Base-by-base conservation (phyloP, 2,888 invertebrate species). In the Drosophila subsilvestris region DNA sequence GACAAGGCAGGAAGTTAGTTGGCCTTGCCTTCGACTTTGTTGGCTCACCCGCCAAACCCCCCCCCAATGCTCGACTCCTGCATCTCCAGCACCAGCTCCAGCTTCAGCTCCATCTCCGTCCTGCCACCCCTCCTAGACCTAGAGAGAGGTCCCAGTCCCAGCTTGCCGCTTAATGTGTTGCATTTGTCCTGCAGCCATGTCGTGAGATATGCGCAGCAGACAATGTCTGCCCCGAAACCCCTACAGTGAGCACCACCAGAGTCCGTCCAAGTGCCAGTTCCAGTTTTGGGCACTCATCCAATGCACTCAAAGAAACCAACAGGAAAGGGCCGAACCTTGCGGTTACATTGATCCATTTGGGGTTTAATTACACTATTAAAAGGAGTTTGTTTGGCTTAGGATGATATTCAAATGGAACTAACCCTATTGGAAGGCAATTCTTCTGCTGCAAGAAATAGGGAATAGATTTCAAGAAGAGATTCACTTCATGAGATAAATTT, bases 111-210 rank as follows among this genome's bases (percentile, higher is more conserved):
- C 32, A 32, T 32, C 18, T 51, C 44, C 25, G 18, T 8, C 22
- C 29, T 20, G 43, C 54, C 44, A 49, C 62, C 44, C 62, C 44
- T 43, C 27, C 54, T 22, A 60, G 37, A 37, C 63, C 60, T 45
- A 48, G 55, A 44, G 54, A 55, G 12, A 42, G 48, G 22, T 9
- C 51, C 57, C 47, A 20, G 18, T 17, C 29, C 22, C 25, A 29
- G 17, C 48, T 57, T 55, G 62, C 65, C 75, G 76, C 76, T 57
- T 68, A 63, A 74, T 79, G 72, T 67, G 73, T 63, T 67, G 59
- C 47, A 72, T 62, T 70, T 71, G 63, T 63, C 79, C 76, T 51
- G 76, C 60, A 77, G 79, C 80, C 54, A 66, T 59, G 69, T 79
- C 82, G 82, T 81, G 82, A 79, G 70, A 66, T 63, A 65, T 62